Percentiles rank a stretch among this genome's conserved stretches.
These are phyloP conservation scores for Coregonus clupeaformis DNA, from an alignment of 2,113 vertebrate species.

Conservation along the genomic window DNA sequence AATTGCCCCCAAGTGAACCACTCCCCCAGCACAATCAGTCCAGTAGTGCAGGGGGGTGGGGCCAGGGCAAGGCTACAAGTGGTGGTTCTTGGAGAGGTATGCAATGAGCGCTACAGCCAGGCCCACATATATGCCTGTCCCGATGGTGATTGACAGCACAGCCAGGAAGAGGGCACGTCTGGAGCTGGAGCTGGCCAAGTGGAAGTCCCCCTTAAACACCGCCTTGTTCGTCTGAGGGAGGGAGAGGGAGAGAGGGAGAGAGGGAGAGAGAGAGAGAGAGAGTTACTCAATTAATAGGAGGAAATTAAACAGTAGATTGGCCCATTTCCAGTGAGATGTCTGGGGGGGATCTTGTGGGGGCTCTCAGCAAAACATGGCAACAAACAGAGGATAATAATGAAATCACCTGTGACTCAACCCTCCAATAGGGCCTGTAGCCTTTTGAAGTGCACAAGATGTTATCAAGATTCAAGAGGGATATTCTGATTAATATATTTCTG, in stretches of 20 bases:
- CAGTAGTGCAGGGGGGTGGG: not conserved
- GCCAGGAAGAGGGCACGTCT: constrained; percentile 92
- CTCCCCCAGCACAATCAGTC: not conserved
- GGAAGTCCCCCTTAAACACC: constrained; percentile 90
- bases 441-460: constrained; percentile 45
- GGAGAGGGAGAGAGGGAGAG: constrained; percentile 15
- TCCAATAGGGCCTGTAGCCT: constrained; percentile 16
- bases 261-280: constrained; percentile 16
- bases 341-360: constrained; percentile 21
- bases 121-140: constrained; percentile 94
- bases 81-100: constrained; percentile 95
- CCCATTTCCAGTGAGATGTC: constrained; percentile 34
- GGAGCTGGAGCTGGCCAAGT: constrained; percentile 90
- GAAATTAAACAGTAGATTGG: constrained; percentile 39
- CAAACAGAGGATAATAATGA: constrained; percentile 31
- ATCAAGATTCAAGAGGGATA: constrained; percentile 36
- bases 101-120: constrained; percentile 93
- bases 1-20: constrained; percentile 9
- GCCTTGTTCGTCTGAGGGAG: constrained; percentile 89
- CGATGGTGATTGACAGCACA: constrained; percentile 93
- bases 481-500: constrained; percentile 25
- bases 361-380: constrained; percentile 11
- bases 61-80: constrained; percentile 76
- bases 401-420: constrained; percentile 30
- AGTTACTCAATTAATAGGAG: constrained; percentile 8